A percentile compares a stretch with the other conserved stretches of the same genome.
Conservation (phyloP, 2,113 vertebrate genomes). For the Nannobrachium achirus region DNA sequence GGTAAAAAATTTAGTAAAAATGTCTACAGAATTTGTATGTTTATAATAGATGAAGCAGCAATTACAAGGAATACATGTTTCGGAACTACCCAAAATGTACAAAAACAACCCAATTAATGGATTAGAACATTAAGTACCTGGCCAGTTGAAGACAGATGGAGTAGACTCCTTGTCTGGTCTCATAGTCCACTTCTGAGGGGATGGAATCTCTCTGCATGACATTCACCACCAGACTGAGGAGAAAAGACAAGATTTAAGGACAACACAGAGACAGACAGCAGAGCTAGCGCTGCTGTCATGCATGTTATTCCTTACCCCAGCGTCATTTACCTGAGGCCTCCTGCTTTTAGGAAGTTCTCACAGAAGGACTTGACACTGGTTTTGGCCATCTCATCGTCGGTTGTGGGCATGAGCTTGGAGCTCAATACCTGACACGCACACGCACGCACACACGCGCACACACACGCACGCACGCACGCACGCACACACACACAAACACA, state of each 20-base stretch:
- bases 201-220: conserved; percentile 99
- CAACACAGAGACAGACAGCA: not conserved
- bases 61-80: no score
- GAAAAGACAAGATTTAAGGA: conserved; percentile 11
- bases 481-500: not conserved
- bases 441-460: no score
- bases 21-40: no score
- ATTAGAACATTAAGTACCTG: conserved; percentile 77
- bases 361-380: conserved; percentile 98
- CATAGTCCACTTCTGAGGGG: conserved; percentile 97
- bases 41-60: no score
- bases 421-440: conserved; percentile 87
- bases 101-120: no score
- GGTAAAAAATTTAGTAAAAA: no score
- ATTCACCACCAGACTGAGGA: conserved; percentile 93
- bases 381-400: conserved; percentile 99
- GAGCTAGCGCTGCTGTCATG: not conserved
- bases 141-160: conserved; percentile 98
- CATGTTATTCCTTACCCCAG: not conserved
- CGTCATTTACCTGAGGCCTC: conserved; percentile 88
- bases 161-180: conserved; percentile 97
- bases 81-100: no score
- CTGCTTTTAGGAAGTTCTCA: conserved; percentile 98
- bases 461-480: no score
- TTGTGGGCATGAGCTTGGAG: conserved; percentile 98